These are phyloP conservation scores for Xyrichtys novacula DNA, from an alignment of 2,797 vertebrate species.

Conservation along the genomic window DNA sequence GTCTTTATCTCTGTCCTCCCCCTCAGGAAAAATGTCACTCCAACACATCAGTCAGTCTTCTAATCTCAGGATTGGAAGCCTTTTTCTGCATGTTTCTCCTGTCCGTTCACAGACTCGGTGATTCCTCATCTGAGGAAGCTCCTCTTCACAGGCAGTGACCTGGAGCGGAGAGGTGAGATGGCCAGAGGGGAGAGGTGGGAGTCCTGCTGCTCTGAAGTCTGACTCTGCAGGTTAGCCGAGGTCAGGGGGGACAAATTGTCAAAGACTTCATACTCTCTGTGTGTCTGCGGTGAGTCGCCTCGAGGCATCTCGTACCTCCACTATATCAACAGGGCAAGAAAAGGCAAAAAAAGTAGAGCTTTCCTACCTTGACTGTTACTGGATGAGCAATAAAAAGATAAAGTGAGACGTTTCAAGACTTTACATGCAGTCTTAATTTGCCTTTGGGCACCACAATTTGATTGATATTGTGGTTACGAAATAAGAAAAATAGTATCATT, in stretches of 20 bases:
- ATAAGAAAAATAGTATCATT: too few relatives aligned
- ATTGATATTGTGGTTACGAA: too few relatives aligned
- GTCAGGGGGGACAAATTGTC: constrained; percentile 55
- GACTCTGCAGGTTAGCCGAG: constrained; percentile 46
- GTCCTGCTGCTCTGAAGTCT: constrained; percentile 44
- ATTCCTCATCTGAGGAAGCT: constrained; percentile 25
- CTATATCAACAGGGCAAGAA: constrained; percentile 7
- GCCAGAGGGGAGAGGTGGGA: constrained; percentile 38
- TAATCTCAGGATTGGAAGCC: constrained; percentile 13
- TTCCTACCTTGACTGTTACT: not conserved
- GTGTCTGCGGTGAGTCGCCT: constrained; percentile 28
- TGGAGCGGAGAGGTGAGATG: constrained; percentile 15
- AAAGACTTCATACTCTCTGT: constrained; percentile 37
- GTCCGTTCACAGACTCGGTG: constrained; percentile 19
- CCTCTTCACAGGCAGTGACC: constrained; percentile 30
- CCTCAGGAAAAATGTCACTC: constrained; percentile 10
- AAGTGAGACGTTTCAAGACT: not conserved
- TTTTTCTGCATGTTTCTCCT: not conserved
- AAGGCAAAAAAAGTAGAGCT: constrained; percentile 10
- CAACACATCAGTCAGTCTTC: not conserved
- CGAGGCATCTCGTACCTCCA: constrained; percentile 14
- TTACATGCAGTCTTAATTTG: too few relatives aligned
- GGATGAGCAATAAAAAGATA: not conserved
- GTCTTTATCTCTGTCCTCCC: constrained; percentile 38
- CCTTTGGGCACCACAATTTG: too few relatives aligned